Conservation (phyloP, 1,140 invertebrate species). For the Lucilia cuprina region DNA sequence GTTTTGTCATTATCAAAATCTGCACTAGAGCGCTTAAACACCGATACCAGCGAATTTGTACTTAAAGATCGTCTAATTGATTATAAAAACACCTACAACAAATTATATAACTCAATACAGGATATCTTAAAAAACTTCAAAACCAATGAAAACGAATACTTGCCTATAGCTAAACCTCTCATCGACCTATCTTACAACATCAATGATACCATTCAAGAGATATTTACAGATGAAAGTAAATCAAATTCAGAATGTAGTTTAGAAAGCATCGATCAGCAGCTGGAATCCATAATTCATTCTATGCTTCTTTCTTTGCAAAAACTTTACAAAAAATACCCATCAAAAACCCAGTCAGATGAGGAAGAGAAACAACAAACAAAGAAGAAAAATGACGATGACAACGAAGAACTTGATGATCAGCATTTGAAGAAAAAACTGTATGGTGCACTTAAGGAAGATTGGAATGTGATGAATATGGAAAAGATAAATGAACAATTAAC, state of each 20-base stretch:
- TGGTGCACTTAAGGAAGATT: constrained; percentile 68
- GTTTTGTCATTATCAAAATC: constrained; percentile 41
- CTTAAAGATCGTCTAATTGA: constrained; percentile 36
- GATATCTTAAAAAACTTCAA: constrained; percentile 40
- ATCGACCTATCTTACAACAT: constrained; percentile 40
- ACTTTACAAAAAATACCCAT: constrained; percentile 71
- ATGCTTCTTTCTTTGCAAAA: constrained; percentile 73
- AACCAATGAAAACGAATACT: constrained; percentile 39
- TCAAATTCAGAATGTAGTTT: constrained; percentile 34
- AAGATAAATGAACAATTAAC: constrained; percentile 62
- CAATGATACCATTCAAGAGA: neutral
- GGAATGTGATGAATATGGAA: constrained; percentile 66
- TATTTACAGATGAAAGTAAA: neutral
- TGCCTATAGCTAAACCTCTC: constrained; percentile 52
- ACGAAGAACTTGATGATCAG: constrained; percentile 62
- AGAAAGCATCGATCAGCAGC: constrained; percentile 51
- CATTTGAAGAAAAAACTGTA: constrained; percentile 71
- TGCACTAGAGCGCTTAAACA: constrained; percentile 43
- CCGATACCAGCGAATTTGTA: constrained; percentile 42
- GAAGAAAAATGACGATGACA: neutral
- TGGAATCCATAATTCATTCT: constrained; percentile 68
- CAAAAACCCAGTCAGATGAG: neutral
- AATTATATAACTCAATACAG: constrained; percentile 40
- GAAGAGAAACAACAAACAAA: neutral
- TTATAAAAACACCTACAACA: constrained; percentile 41